These are phyloP conservation scores for Podargus strigoides DNA, from an alignment of 2,797 vertebrate species.

Conservation along the genomic window DNA sequence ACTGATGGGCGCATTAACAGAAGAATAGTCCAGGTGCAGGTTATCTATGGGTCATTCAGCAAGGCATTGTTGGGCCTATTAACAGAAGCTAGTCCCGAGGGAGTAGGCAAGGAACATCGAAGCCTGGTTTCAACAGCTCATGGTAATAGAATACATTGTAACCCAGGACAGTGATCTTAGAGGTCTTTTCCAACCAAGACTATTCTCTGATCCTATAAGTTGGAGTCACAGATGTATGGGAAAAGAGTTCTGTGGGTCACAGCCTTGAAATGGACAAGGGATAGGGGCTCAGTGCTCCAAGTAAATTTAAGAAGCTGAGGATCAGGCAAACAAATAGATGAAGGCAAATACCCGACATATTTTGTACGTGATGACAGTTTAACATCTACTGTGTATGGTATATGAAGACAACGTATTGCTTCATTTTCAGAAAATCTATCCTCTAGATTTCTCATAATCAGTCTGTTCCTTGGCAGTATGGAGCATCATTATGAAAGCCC, in stretches of 20 bases:
- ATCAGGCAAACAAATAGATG: neutral
- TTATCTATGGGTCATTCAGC: too few relatives aligned
- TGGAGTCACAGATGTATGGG: neutral
- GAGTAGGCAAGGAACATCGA: too few relatives aligned
- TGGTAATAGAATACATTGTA: too few relatives aligned
- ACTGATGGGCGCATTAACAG: too few relatives aligned
- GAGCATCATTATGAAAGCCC: neutral
- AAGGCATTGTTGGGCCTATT: too few relatives aligned
- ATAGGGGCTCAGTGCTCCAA: fast-evolving
- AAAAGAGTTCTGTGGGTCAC: neutral
- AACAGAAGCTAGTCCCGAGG: too few relatives aligned
- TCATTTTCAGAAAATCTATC: neutral
- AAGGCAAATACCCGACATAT: neutral
- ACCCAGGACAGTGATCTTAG: too few relatives aligned
- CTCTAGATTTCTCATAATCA: neutral
- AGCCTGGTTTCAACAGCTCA: too few relatives aligned
- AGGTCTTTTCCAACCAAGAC: too few relatives aligned
- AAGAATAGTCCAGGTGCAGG: too few relatives aligned
- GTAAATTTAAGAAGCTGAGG: neutral
- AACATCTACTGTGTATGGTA: neutral
- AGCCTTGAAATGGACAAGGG: neutral
- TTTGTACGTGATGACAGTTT: neutral
- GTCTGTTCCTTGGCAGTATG: neutral
- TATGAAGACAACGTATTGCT: neutral
- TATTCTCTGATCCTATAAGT: too few relatives aligned